Base-by-base conservation (phyloP, 2,797 vertebrate genomes). In the Melanotaenia boesemani region DNA sequence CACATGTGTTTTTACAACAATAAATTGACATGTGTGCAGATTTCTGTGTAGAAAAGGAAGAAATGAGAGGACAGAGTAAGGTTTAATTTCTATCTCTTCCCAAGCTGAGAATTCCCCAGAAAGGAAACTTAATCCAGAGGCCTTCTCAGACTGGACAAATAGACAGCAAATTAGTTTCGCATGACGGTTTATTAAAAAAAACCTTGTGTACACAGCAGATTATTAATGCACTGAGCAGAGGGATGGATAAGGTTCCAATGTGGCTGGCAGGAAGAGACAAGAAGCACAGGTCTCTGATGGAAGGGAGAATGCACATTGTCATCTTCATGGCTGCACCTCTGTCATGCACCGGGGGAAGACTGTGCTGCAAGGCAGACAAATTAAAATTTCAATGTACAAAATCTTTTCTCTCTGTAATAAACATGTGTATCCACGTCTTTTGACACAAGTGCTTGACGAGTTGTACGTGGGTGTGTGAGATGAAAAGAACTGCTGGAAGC, bases 81-180 rank as follows among this genome's bases (percentile, higher is more conserved):
- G 81, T 89, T 89, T 77, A 88, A 87, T 88, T 88, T 92, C 86
- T 89, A 79, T 84, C 81, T 91, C 81, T 86, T 80, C 77, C 76
- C 1, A 66, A 71, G 78, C 80, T 84, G 88, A 93, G 91, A 93
- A 92, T 92, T 91, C 89, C 91, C 91, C 84, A 83, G 89, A 92
- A 93, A 88, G 82, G 92, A 93, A 95, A 95, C 89, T 89, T 88
- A 91, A 94, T 91, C 92, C 85, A 58, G 69, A 91, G 78, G 86
- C 90, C 85, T 89, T 90, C 84, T 88, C 86, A 76, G 86, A 89
- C 90, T 93, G 91, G 90, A 95, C 91, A 95, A 95, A 95, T 91
- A 95, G 90, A 94, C 93, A 92, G 90, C 89, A 93, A 92, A 94
- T 95, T 93, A 93, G 94, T 92, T 93, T 94, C 85, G 84, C 92